A percentile compares a stretch with the other conserved stretches of the same genome.
Conservation (phyloP, 53 echinoderm and acorn worm genomes). For the Actinopyga echinites region DNA sequence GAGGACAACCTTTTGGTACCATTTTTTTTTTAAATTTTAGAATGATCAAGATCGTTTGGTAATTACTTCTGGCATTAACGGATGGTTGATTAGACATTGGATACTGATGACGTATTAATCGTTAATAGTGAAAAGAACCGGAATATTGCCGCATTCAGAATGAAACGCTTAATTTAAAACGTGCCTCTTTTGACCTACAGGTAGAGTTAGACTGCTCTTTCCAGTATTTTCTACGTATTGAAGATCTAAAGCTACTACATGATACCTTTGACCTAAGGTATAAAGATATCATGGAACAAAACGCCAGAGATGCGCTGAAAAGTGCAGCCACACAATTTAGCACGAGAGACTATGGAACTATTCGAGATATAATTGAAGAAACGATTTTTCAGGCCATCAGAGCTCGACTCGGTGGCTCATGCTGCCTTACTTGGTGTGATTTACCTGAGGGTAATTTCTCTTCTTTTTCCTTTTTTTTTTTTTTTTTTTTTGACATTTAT, state of each 20-base stretch:
- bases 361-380: constrained; percentile 43
- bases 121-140: no score
- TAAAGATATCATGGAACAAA: constrained; percentile 48
- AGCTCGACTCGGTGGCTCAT: constrained; percentile 62
- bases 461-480: not conserved
- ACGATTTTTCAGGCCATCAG: constrained; percentile 57
- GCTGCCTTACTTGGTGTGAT: constrained; percentile 63
- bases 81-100: no score
- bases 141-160: no score
- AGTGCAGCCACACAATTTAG: constrained; percentile 48
- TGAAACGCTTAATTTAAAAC: no score
- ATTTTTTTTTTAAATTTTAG: no score
- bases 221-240: constrained; percentile 74
- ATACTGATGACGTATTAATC: no score
- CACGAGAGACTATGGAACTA: constrained; percentile 54
- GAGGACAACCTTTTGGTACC: no score
- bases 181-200: not conserved
- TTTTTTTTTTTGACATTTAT: no score
- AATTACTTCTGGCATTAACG: no score
- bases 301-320: constrained; percentile 75
- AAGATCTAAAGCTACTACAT: constrained; percentile 64
- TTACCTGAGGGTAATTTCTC: constrained; percentile 42
- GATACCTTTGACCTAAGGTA: constrained; percentile 67
- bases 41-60: no score
- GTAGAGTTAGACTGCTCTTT: constrained; percentile 59